Evolutionary conservation across 2,888 invertebrate genomes (phyloP).

Genomic region (Cephonodes hylas): DNA sequence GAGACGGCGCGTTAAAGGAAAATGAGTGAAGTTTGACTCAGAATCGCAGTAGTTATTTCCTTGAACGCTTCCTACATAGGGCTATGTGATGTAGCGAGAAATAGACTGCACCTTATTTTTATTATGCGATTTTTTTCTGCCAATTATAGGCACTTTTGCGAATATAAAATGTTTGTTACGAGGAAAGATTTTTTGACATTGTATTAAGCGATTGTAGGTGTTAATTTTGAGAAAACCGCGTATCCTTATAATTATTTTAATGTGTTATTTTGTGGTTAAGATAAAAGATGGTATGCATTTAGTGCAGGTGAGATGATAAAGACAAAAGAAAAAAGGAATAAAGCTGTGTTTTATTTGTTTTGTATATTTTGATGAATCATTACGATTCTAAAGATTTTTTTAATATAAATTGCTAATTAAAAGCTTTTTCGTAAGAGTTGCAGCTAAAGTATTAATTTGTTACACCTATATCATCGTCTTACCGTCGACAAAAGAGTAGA

Average conservation of each 20-base stretch:
- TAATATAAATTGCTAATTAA: no score
- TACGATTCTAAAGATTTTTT: no score
- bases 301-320: no score
- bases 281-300: no score
- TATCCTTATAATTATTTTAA: no score
- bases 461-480: neutral
- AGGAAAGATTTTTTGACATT: neutral
- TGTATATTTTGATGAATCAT: no score
- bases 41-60: constrained; percentile 18
- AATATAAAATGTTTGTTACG: neutral
- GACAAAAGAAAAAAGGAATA: no score
- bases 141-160: neutral
- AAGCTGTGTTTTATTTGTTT: no score
- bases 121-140: neutral
- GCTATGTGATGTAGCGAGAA: neutral
- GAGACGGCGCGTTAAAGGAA: constrained; percentile 18
- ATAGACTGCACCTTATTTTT: neutral
- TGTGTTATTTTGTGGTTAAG: no score
- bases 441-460: no score
- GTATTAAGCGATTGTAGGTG: neutral
- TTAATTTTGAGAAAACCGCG: neutral
- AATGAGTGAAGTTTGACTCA: constrained; percentile 28
- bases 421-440: no score
- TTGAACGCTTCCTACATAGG: constrained; percentile 7
- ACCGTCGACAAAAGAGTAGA: neutral